phyloP scores from a whole-genome alignment of 2,888 invertebrate species.

The Rotaria socialis region DNA sequence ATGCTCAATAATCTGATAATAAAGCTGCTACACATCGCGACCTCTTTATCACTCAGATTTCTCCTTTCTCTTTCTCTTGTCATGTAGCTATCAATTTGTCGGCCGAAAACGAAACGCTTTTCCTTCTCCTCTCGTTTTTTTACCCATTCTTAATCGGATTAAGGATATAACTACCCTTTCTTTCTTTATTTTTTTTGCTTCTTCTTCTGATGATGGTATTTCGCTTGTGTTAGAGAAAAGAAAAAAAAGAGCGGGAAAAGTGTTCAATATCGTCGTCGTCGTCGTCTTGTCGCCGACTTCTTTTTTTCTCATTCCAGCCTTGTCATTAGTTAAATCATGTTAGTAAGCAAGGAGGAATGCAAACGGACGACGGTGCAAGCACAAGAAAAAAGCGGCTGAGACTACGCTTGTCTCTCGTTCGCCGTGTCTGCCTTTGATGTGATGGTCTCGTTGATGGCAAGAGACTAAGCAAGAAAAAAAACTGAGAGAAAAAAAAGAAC shows the following conservation, averaged over 20 bases:
- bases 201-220: neutral
- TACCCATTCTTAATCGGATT: neutral
- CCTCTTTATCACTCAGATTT: neutral
- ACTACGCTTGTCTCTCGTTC: neutral
- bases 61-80: neutral
- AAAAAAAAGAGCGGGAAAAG: neutral
- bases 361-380: neutral
- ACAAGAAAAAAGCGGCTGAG: neutral
- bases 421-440: neutral
- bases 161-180: slow-evolving; percentile 1
- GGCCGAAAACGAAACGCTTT: slow-evolving; percentile 10
- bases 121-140: neutral
- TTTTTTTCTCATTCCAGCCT: neutral
- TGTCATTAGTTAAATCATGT: slow-evolving; percentile 13
- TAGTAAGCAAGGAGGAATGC: neutral
- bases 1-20: neutral
- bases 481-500: slow-evolving; percentile 17
- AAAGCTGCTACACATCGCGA: neutral
- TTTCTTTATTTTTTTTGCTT: neutral
- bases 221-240: neutral
- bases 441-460: neutral
- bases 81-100: neutral
- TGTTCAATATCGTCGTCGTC: neutral
- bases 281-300: neutral
- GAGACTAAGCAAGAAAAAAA: neutral